phyloP scores from a whole-genome alignment of 2,797 vertebrate species.

The Enteromius anoplus region DNA sequence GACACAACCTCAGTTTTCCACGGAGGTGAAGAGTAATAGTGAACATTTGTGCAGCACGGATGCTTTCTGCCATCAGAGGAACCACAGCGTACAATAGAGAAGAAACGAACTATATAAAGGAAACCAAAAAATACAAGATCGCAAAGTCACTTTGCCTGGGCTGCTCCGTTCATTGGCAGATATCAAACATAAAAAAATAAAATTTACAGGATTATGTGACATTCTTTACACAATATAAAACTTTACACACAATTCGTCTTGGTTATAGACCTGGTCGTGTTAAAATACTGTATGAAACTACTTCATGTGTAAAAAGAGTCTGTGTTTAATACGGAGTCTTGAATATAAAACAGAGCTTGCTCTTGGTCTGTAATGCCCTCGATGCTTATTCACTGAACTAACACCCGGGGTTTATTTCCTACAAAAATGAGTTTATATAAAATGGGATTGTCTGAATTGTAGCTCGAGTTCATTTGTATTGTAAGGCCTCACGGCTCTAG shows the following conservation, averaged over 20 bases:
- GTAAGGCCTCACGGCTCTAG: background rate
- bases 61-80: background rate
- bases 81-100: background rate
- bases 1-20: conserved; percentile 48
- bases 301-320: background rate
- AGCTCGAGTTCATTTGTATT: background rate
- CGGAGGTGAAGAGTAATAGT: conserved; percentile 23
- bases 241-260: background rate
- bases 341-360: background rate
- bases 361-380: conserved; percentile 11
- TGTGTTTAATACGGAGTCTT: background rate
- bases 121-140: background rate
- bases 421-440: background rate
- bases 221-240: conserved; percentile 8
- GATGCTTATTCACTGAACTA: background rate
- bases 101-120: background rate
- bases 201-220: conserved; percentile 14
- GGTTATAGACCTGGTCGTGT: background rate
- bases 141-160: conserved; percentile 9
- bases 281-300: background rate
- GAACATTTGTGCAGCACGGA: conserved; percentile 2
- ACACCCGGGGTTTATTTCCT: conserved; percentile 9
- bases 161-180: background rate
- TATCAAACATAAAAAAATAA: conserved; percentile 45
- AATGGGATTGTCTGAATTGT: background rate